phyloP scores from a whole-genome alignment of 2,113 vertebrate species.

The Nannobrachium achirus region DNA sequence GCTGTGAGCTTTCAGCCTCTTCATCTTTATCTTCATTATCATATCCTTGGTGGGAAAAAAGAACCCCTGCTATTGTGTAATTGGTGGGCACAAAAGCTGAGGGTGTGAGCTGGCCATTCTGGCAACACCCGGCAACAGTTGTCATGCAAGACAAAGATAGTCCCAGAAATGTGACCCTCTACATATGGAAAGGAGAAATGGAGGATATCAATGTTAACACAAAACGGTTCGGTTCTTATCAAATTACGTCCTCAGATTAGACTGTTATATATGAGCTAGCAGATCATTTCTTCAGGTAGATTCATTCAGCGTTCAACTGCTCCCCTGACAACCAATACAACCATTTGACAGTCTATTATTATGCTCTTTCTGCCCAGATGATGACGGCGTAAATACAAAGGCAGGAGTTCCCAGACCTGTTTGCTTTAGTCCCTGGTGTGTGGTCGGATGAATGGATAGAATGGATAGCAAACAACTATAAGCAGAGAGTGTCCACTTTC shows the following conservation, averaged over 20 bases:
- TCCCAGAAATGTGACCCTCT: conserved; percentile 19
- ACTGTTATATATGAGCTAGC: no score
- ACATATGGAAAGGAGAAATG: background rate
- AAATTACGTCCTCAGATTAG: background rate
- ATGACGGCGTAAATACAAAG: background rate
- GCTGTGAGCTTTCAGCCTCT: conserved; percentile 25
- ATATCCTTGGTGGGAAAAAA: conserved; percentile 86
- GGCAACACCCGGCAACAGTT: conserved; percentile 45
- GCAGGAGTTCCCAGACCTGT: conserved; percentile 22
- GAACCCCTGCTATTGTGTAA: conserved; percentile 69
- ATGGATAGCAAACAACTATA: background rate
- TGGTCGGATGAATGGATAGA: background rate
- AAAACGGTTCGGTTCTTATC: background rate
- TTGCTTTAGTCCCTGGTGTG: conserved; percentile 15
- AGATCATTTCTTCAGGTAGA: background rate
- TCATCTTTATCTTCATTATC: conserved; percentile 78
- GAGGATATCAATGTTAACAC: background rate
- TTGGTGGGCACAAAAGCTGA: conserved; percentile 75
- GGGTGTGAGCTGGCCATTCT: conserved; percentile 73
- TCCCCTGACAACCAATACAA: background rate
- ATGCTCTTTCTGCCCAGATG: conserved; percentile 2
- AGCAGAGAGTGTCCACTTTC: conserved; percentile 31
- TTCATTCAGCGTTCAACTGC: background rate
- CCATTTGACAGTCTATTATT: conserved; percentile 11
- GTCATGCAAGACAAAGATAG: conserved; percentile 50